Evolutionary conservation across 2,888 invertebrate genomes (phyloP).

Genomic region (Chesias legatella): DNA sequence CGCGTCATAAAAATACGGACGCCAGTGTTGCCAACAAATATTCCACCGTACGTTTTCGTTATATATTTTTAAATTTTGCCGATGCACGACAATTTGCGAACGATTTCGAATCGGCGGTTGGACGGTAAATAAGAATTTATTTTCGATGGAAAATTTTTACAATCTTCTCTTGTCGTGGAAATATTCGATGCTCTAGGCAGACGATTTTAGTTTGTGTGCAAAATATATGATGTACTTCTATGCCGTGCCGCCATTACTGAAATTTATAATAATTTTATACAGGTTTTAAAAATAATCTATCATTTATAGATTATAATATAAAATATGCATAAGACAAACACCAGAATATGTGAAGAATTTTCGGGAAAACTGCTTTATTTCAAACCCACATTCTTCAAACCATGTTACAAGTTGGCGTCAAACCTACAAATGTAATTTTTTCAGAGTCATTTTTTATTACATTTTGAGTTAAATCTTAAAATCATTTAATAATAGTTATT

Average conservation of each 20-base stretch:
- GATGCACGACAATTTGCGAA: slow-evolving; percentile 32
- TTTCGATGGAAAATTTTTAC: slow-evolving; percentile 30
- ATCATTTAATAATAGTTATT: too few species aligned
- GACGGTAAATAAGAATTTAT: slow-evolving; percentile 32
- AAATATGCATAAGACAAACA: too few species aligned
- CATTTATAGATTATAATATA: too few species aligned
- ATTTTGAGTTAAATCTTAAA: too few species aligned
- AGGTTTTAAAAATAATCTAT: too few species aligned
- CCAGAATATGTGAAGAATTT: too few species aligned
- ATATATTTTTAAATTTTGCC: slow-evolving; percentile 28
- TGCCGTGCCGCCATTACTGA: slow-evolving; percentile 2
- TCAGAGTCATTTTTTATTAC: too few species aligned
- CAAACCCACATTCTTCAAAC: too few species aligned
- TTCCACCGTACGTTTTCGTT: slow-evolving; percentile 21
- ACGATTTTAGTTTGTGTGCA: slow-evolving; percentile 14
- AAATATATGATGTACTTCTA: neutral
- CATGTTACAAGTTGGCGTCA: too few species aligned
- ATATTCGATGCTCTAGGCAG: slow-evolving; percentile 11
- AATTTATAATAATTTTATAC: too few species aligned
- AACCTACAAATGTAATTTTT: too few species aligned
- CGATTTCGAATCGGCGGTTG: slow-evolving; percentile 26
- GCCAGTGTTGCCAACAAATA: slow-evolving; percentile 20
- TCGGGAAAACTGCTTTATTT: too few species aligned
- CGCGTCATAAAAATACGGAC: slow-evolving; percentile 20
- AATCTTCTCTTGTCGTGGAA: slow-evolving; percentile 25